Base-by-base conservation (phyloP, 2,888 invertebrate species). In the Drosophila imparisetae region DNA sequence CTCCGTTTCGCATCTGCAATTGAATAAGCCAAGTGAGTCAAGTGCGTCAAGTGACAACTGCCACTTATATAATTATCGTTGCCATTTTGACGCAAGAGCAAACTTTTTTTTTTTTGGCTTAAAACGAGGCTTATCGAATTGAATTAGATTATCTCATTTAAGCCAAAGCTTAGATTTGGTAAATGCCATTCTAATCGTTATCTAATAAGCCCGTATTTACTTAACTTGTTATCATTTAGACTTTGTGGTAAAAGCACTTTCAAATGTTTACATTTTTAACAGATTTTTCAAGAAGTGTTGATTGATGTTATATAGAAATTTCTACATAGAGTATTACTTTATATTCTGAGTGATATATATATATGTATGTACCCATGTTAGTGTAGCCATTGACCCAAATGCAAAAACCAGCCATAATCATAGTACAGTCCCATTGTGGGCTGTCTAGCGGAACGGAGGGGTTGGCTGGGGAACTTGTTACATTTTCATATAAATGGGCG, bases 401-500 rank as follows among this genome's bases (percentile, higher is more conserved):
- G 53, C 61, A 64, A 69, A 78, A 60, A 65, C 61, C 64, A 54
- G 74, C 60, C 27, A 53, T 58, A 58, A 55, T 49, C 55, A 29
- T 57, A 18, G 21, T 52, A 48, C 53, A 38, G 50, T 34, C 45
- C 45, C 54, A 67, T 42, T 60, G 30, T 53, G 27, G 53, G 21
- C 27, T 32, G 52, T 58, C 45, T 62, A 27, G 34, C 34, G 57
- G 50, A 27, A 29, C 13, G 29, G 55, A 24, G n/a, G 15, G 8
- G 34, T 38, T n/a, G 11, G 38, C 18, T 30, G 55, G 8, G 24
- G 15, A 34, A 32, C 40, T 18, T 36, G 66, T 42, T 18, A 54
- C 57, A 81, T 80, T 81, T 74, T 58, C 76, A 86, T 78, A 66
- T 58, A 83, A 82, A 86, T 86, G 69, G 58, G 62, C 61, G 62